phyloP scores from a whole-genome alignment of 2,113 vertebrate genomes.

The Scolopax mira region DNA sequence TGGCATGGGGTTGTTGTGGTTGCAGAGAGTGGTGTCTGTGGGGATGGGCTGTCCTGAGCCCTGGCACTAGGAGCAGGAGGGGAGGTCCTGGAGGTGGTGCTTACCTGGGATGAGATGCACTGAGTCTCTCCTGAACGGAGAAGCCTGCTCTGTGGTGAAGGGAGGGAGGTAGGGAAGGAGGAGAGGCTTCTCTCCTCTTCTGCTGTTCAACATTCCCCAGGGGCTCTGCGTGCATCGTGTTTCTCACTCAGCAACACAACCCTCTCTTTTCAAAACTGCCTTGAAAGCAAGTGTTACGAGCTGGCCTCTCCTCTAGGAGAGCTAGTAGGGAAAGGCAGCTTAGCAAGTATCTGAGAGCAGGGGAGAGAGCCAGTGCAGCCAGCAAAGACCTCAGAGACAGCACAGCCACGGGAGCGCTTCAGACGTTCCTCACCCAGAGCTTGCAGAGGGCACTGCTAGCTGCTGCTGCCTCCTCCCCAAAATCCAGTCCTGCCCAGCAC shows the following conservation, averaged over 20 bases:
- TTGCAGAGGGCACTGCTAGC: not conserved
- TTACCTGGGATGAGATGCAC: not conserved
- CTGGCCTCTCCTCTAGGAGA: not conserved
- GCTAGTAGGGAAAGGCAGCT: not conserved
- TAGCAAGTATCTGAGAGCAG: not conserved
- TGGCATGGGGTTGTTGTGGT: accelerated
- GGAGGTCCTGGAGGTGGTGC: not conserved
- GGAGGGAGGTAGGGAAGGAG: not conserved
- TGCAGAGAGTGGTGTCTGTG: not conserved
- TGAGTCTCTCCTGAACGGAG: accelerated
- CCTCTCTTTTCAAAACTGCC: not conserved
- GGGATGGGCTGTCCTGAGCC: not conserved
- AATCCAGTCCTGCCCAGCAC: not conserved
- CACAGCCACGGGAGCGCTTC: not conserved
- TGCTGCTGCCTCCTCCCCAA: not conserved
- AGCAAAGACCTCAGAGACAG: not conserved
- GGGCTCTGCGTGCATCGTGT: not conserved
- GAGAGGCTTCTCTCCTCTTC: not conserved
- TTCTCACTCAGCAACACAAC: not conserved
- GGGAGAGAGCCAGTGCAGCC: not conserved
- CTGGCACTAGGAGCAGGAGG: not conserved
- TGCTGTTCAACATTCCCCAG: not conserved
- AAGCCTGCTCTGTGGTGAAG: not conserved
- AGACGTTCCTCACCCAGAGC: accelerated
- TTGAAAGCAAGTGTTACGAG: not conserved